These are phyloP conservation scores for Macaria liturata DNA, from an alignment of 2,888 invertebrate species.

Conservation along the genomic window DNA sequence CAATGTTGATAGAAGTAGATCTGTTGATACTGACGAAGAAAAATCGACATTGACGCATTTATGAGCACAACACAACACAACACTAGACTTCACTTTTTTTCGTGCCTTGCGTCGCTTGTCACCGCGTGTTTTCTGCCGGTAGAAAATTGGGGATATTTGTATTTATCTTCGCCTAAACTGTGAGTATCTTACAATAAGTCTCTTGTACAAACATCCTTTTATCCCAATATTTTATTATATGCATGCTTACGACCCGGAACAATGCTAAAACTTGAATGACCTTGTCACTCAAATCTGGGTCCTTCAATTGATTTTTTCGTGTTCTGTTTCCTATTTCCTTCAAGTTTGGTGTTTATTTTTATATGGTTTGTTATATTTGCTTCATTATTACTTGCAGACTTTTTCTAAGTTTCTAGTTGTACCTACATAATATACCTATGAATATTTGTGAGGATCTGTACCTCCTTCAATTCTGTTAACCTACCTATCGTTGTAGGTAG, in stretches of 20 bases:
- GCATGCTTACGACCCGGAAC: neutral
- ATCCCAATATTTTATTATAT: neutral
- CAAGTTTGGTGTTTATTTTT: neutral
- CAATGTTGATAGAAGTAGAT: no score
- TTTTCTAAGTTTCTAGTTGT: no score
- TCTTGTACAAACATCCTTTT: neutral
- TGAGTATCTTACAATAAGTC: slow-evolving; percentile 41
- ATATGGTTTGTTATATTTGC: no score
- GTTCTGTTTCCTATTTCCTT: slow-evolving; percentile 6
- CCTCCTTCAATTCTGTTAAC: no score
- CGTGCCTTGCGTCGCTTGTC: slow-evolving; percentile 41
- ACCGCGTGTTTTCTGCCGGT: slow-evolving; percentile 64
- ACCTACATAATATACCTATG: no score
- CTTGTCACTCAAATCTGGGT: slow-evolving; percentile 25
- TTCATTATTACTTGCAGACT: no score
- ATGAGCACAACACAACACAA: slow-evolving; percentile 1
- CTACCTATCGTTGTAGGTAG: no score
- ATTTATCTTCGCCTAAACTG: slow-evolving; percentile 41
- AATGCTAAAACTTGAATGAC: slow-evolving; percentile 20
- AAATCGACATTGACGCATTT: no score
- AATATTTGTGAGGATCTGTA: no score
- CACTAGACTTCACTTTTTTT: slow-evolving; percentile 18
- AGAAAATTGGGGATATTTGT: slow-evolving; percentile 37
- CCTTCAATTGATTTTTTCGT: slow-evolving; percentile 31
- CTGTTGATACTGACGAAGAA: no score